A percentile compares a stretch with the other conserved stretches of the same genome.
phyloP scores from a whole-genome alignment of 2,113 vertebrate genomes.

The Corvus hawaiiensis region DNA sequence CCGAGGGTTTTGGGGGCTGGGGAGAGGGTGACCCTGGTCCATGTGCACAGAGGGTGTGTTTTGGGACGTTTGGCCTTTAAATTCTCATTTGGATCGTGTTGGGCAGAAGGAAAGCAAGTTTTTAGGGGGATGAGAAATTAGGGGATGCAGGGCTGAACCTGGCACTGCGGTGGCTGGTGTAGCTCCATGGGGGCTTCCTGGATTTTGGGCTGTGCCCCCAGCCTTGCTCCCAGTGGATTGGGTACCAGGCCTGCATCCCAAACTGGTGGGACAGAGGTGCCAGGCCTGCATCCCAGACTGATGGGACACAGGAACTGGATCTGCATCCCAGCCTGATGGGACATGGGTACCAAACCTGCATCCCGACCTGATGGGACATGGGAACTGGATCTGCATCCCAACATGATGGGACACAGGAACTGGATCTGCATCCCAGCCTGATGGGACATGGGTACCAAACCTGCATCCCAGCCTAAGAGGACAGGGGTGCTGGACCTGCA shows the following conservation, averaged over 20 bases:
- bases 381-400: background rate
- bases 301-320: background rate
- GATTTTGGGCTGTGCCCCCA: background rate
- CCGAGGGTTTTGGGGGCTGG: background rate
- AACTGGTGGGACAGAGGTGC: fast-evolving
- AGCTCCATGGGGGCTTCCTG: fast-evolving
- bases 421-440: fast-evolving
- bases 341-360: no score
- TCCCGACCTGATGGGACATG: fast-evolving
- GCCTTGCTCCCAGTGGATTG: no score
- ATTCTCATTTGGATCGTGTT: fast-evolving
- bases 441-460: fast-evolving
- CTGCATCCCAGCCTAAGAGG: fast-evolving
- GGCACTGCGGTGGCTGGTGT: fast-evolving
- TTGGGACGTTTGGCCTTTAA: background rate
- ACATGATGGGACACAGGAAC: fast-evolving
- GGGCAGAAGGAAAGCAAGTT: background rate
- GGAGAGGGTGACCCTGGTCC: background rate
- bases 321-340: fast-evolving
- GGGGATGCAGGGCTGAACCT: background rate
- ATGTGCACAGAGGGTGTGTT: fast-evolving
- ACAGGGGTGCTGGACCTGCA: background rate
- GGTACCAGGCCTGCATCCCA: background rate
- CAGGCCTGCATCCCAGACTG: fast-evolving
- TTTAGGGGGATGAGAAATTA: background rate